Base-by-base conservation (phyloP, 2,797 vertebrate species). In the Dermochelys coriacea region DNA sequence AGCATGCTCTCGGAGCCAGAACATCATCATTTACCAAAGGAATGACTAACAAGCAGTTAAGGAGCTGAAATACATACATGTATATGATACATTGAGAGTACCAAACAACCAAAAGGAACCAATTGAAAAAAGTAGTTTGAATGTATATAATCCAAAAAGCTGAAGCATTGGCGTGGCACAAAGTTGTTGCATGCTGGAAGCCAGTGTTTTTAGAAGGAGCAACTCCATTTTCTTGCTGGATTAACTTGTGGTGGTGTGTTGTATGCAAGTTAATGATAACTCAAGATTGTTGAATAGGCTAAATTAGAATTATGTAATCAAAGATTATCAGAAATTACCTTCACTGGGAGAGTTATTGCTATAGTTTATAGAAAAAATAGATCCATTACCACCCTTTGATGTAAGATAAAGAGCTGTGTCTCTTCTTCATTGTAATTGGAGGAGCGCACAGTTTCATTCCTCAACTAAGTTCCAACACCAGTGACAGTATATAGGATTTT, bases 151-250 rank as follows among this genome's bases (percentile, higher is more conserved):
- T 86, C 88, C 91, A 83, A 95, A 96, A 93, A 88, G 45, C 52
- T 88, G 85, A 94, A 84, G 77, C 51, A 90, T 89, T 87, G 91
- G 31, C 29, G 5, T 86, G 84, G 75, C 49, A 93, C 86, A 97
- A 96, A 97, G 96, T 93, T 95, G 71, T 64, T 83, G 92, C 93
- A 96, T 96, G 55, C 79, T 93, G 95, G 93, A 96, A 97, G 95
- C 75, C 90, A 95, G 21, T 95, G 91, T 95, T 94, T 34, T 29
- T 83, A 88, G 92, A 93, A 80, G 27, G 27, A 77, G 45, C 14
- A 86, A 64, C 93, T 75, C 8, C 15, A 45, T 77, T 97, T 96
- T 96, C 95, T 95, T 95, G 93, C 96, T 95, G 95, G 95, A 97
- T 97, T 97, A 96, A 95, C 74, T 95, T 82, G 79, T 95, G 91